phyloP scores from a whole-genome alignment of 1,140 invertebrate genomes.

The Riptortus pedestris region DNA sequence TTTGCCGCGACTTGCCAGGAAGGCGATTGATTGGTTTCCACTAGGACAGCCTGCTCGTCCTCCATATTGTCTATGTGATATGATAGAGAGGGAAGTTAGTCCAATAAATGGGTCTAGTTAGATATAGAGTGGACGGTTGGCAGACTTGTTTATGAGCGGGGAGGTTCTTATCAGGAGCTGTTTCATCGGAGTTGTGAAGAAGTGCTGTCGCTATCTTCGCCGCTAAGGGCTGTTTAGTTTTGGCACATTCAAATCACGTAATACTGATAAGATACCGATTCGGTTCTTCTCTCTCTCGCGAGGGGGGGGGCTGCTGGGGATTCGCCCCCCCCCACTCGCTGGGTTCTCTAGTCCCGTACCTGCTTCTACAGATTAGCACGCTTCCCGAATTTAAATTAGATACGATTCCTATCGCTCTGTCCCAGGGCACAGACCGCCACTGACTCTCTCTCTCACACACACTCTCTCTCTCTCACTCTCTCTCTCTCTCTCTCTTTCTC shows the following conservation, averaged over 20 bases:
- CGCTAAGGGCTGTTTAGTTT: not conserved
- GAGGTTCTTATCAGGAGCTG: too few relatives aligned
- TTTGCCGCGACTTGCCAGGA: too few relatives aligned
- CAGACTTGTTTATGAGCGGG: too few relatives aligned
- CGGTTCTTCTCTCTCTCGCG: not conserved
- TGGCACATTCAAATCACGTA: not conserved
- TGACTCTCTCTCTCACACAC: not conserved
- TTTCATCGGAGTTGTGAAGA: too few relatives aligned
- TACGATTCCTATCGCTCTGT: not conserved
- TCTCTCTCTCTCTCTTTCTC: not conserved
- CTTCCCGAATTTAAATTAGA: not conserved
- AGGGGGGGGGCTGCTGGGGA: not conserved
- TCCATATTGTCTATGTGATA: too few relatives aligned
- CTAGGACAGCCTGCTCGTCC: too few relatives aligned
- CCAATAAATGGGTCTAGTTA: too few relatives aligned
- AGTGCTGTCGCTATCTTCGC: not conserved
- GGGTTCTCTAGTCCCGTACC: not conserved
- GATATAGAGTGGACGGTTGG: too few relatives aligned
- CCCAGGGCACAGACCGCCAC: not conserved
- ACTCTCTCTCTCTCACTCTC: constrained; percentile 4
- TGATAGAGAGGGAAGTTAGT: too few relatives aligned
- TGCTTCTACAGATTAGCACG: not conserved
- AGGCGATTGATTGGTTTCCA: too few relatives aligned
- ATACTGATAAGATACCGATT: not conserved
- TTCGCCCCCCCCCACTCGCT: too few relatives aligned